Evolutionary conservation across 1,140 invertebrate genomes (phyloP), one percentile per base, ranked within the genome.

Genomic region (Anastrepha obliqua): DNA sequence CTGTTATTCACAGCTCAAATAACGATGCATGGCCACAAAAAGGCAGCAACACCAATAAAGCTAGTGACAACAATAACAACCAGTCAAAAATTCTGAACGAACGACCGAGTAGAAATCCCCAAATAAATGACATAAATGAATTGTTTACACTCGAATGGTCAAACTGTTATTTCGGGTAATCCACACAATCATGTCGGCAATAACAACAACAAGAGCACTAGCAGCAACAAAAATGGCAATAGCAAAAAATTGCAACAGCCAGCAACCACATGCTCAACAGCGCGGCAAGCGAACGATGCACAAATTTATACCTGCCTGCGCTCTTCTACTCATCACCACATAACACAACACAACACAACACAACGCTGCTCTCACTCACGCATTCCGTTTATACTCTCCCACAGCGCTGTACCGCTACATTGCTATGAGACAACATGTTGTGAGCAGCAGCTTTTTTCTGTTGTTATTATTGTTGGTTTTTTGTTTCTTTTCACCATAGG

Each of bases 61-160:
- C 64, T 62, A 62, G n/a, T 39, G 6, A 39, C 7, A 67, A 67
- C 29, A 67, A n/a, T 17, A 81, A 81, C 44, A 55, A 55, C 29
- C 74, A 20, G 47, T 8, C n/a, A 55, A 81, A 51, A 51, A 81
- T 51, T 11, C 11, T 55, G 6, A 55, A 55, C 74, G 74, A 55
- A 55, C 74, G 74, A 55, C 2, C 47, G 74, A 81, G 8, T 81
- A 29, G 47, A 81, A 86, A 86, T 86, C 58, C 85, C 62, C 85
- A 65, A 86, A 86, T 86, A 86, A 86, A 86, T 86, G 85, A 62
- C 85, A 65, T 62, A 86, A 86, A 86, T 86, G 85, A 86, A 86
- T 86, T 86, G 85, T 86, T 86, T 86, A 86, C 85, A 86, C 85
- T 64, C 85, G 85, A 86, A 86, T 86, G 85, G 85, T 86, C 85